A percentile compares a stretch with the other conserved stretches of the same genome.
These are phyloP conservation scores for Platycheirus rosarum DNA, from an alignment of 2,888 invertebrate genomes.

Conservation along the genomic window DNA sequence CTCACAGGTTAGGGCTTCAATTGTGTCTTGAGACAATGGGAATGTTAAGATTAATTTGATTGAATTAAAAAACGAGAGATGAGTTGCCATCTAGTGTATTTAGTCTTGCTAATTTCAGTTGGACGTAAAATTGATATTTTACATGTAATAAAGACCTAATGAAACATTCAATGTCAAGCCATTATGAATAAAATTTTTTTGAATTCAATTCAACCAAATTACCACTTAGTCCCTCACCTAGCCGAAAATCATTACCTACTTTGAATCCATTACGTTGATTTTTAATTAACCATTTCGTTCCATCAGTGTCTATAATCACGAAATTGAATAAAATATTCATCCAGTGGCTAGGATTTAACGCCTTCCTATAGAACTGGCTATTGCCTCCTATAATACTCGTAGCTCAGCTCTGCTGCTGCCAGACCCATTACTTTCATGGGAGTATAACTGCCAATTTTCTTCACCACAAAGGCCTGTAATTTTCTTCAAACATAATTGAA, in stretches of 20 bases:
- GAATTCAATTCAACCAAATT: background rate
- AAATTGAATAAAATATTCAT: slow-evolving; percentile 50
- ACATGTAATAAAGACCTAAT: too few relatives aligned
- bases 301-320: slow-evolving; percentile 36
- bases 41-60: too few relatives aligned
- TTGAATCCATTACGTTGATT: slow-evolving; percentile 24
- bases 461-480: slow-evolving; percentile 61
- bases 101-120: too few relatives aligned
- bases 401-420: too few relatives aligned
- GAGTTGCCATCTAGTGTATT: too few relatives aligned
- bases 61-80: too few relatives aligned
- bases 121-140: too few relatives aligned
- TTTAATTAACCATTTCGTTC: slow-evolving; percentile 50
- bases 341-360: slow-evolving; percentile 46
- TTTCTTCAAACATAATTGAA: slow-evolving; percentile 65
- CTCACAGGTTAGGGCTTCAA: too few relatives aligned
- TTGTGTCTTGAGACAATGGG: too few relatives aligned
- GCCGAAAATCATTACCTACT: background rate
- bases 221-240: background rate
- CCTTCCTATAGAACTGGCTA: background rate
- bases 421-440: background rate
- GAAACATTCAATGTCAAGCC: too few relatives aligned
- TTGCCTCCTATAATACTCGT: background rate
- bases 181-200: too few relatives aligned
- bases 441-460: slow-evolving; percentile 65